Conservation (phyloP, 2,797 vertebrate species). For the Gallinago nigripennis region DNA sequence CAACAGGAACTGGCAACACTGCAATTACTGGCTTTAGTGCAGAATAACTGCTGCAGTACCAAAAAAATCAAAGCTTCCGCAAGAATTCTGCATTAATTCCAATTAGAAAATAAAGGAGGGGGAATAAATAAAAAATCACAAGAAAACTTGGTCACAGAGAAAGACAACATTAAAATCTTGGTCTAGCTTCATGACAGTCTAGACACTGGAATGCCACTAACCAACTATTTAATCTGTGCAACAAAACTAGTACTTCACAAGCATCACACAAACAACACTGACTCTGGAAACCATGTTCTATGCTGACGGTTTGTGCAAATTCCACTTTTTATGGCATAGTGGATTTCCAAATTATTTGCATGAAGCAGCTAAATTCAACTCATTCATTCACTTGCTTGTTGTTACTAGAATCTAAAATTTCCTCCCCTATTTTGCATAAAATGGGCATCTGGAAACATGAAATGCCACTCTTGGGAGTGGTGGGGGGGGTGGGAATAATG, state of each 20-base stretch:
- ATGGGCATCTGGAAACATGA: neutral
- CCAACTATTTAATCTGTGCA: constrained; percentile 19
- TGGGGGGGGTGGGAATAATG: neutral
- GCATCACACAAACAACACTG: constrained; percentile 31
- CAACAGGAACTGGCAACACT: neutral
- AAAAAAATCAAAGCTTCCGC: neutral
- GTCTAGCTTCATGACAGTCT: constrained; percentile 15
- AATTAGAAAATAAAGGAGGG: neutral
- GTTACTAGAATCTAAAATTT: neutral
- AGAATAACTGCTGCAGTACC: constrained; percentile 12
- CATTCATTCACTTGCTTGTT: neutral
- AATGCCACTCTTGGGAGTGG: neutral
- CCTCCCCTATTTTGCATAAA: constrained; percentile 22
- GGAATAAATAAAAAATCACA: neutral
- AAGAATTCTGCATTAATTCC: constrained; percentile 3
- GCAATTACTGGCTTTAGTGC: neutral
- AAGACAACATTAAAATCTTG: constrained; percentile 20
- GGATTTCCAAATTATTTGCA: constrained; percentile 24
- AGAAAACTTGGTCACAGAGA: constrained; percentile 33
- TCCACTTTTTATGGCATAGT: constrained; percentile 25
- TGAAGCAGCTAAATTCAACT: constrained; percentile 49
- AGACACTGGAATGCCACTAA: constrained; percentile 52
- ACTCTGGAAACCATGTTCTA: constrained; percentile 33
- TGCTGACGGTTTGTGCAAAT: constrained; percentile 43
- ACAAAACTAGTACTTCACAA: constrained; percentile 22